phyloP scores from a whole-genome alignment of 2,797 vertebrate species.

The Neosilurus mollespiculum region DNA sequence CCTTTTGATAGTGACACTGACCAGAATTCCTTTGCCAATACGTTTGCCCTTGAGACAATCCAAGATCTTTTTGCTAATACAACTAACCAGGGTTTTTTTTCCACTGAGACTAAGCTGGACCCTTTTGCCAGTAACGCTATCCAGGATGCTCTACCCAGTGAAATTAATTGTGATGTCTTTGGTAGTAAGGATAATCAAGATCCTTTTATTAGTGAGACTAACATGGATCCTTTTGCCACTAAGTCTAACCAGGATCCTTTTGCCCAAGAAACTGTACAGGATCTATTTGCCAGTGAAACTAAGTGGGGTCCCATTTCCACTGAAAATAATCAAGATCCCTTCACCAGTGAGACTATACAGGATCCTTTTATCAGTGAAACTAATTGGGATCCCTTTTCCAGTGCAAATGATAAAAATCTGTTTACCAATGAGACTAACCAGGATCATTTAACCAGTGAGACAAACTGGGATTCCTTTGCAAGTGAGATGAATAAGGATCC shows the following conservation, averaged over 20 bases:
- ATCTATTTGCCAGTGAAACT: constrained; percentile 22
- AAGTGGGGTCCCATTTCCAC: constrained; percentile 5
- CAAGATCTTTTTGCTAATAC: constrained; percentile 29
- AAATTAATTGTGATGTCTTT: constrained; percentile 24
- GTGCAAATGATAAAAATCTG: not conserved
- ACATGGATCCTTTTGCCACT: not conserved
- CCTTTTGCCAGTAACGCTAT: constrained; percentile 19
- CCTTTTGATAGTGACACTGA: constrained; percentile 57
- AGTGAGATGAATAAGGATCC: not conserved
- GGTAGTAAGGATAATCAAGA: constrained; percentile 17
- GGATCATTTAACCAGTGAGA: not conserved
- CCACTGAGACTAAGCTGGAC: constrained; percentile 15
- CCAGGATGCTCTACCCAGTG: constrained; percentile 4
- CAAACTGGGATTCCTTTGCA: not conserved
- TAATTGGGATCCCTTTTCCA: constrained; percentile 10
- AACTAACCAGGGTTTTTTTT: constrained; percentile 24
- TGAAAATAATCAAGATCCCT: not conserved
- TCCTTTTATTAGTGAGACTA: constrained; percentile 20
- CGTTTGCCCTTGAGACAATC: not conserved
- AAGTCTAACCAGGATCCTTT: constrained; percentile 24
- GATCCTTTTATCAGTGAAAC: not conserved
- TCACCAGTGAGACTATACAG: constrained; percentile 11
- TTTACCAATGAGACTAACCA: constrained; percentile 28
- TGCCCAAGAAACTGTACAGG: constrained; percentile 10
- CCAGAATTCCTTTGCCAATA: not conserved